Evolutionary conservation across 2,113 vertebrate genomes (phyloP).

Genomic region (Zeus faber): DNA sequence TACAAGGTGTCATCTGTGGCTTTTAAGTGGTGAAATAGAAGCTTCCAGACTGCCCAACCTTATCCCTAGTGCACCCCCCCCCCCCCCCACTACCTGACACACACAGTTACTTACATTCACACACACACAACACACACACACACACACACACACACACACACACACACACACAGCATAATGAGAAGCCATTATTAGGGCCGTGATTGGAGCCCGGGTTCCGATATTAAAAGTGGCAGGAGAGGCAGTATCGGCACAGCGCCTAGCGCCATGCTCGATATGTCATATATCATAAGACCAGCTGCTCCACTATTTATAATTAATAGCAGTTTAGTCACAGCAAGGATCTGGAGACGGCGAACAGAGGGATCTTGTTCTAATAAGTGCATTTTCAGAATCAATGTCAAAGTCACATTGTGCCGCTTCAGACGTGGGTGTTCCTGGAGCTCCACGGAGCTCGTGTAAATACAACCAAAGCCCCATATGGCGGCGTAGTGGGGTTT

Average conservation of each 20-base stretch:
- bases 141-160: not conserved
- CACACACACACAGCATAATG: slow-evolving; percentile 45
- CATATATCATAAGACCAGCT: slow-evolving; percentile 76
- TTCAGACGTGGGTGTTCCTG: slow-evolving; percentile 56
- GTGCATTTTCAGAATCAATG: slow-evolving; percentile 59
- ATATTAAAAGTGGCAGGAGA: slow-evolving; percentile 75
- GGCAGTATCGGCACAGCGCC: slow-evolving; percentile 63
- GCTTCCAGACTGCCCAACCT: slow-evolving; percentile 13
- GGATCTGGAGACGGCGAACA: slow-evolving; percentile 55
- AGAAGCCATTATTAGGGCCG: slow-evolving; percentile 73
- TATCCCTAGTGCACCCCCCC: no score
- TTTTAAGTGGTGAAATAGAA: slow-evolving; percentile 67
- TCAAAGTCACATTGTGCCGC: slow-evolving; percentile 55
- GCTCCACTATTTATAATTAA: slow-evolving; percentile 72
- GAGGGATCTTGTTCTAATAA: slow-evolving; percentile 62
- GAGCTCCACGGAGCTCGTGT: slow-evolving; percentile 43
- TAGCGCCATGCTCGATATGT: slow-evolving; percentile 62
- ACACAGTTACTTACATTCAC: slow-evolving; percentile 24
- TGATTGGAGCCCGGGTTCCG: slow-evolving; percentile 68
- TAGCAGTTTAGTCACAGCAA: slow-evolving; percentile 66
- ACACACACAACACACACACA: not conserved
- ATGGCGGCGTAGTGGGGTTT: slow-evolving; percentile 25
- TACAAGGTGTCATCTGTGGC: slow-evolving; percentile 71
- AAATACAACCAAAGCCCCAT: slow-evolving; percentile 48
- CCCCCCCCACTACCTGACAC: not conserved